A percentile compares a stretch with the other conserved stretches of the same genome.
These are phyloP conservation scores for Tiliacea citrago DNA, from an alignment of 2,888 invertebrate genomes.

Conservation along the genomic window DNA sequence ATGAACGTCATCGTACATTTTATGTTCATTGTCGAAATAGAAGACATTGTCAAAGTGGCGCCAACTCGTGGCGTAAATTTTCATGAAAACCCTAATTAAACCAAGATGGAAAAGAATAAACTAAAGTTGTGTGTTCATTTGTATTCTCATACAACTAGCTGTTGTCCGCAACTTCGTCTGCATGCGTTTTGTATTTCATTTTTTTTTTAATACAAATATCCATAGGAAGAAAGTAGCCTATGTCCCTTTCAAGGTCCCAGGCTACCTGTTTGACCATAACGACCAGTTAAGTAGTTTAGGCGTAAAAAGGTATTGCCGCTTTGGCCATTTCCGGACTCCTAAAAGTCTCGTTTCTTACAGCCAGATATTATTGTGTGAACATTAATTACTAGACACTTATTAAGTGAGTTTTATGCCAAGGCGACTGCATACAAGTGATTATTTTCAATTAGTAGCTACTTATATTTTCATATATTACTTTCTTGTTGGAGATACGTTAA, in stretches of 20 bases:
- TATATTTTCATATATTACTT: too few relatives aligned
- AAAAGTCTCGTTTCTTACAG: conserved; percentile 27
- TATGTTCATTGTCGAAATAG: too few relatives aligned
- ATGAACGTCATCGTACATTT: too few relatives aligned
- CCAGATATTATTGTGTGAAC: not conserved
- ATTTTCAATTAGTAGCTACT: not conserved
- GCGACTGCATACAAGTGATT: not conserved
- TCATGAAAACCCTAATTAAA: too few relatives aligned
- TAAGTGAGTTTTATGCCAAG: conserved; percentile 5
- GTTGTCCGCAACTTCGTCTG: not conserved
- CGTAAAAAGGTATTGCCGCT: too few relatives aligned
- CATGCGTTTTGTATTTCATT: not conserved
- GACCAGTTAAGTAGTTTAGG: not conserved
- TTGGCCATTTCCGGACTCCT: conserved; percentile 21
- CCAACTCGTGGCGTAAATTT: not conserved
- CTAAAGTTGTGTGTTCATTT: too few relatives aligned
- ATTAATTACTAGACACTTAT: conserved; percentile 24
- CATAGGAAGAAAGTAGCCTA: too few relatives aligned
- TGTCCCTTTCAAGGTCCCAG: not conserved
- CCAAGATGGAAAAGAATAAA: too few relatives aligned
- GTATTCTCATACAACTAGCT: not conserved
- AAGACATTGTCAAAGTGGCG: too few relatives aligned
- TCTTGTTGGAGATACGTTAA: too few relatives aligned
- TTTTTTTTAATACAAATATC: not conserved
- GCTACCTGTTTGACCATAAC: not conserved